Percentiles rank a stretch among this genome's conserved stretches.
phyloP scores from a whole-genome alignment of 2,113 vertebrate species.

The Pyxicephalus adspersus region DNA sequence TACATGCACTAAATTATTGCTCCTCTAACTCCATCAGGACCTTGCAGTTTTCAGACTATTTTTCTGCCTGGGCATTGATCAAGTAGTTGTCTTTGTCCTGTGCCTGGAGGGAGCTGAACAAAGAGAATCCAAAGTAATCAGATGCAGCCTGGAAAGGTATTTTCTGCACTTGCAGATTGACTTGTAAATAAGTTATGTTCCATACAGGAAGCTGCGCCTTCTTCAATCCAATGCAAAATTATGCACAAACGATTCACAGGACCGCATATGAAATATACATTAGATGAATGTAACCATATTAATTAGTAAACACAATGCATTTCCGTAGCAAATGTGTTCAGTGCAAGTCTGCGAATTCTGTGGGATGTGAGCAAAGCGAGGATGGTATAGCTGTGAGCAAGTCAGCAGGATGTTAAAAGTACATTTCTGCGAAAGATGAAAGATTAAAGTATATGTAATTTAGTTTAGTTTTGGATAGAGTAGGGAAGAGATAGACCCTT shows the following conservation, averaged over 20 bases:
- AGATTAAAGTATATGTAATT: too few species aligned
- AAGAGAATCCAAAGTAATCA: conserved; percentile 42
- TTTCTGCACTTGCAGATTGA: conserved; percentile 37
- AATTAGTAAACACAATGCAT: conserved; percentile 40
- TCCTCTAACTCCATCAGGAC: neutral
- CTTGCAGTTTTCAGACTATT: conserved; percentile 10
- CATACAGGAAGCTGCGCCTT: conserved; percentile 26
- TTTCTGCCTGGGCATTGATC: conserved; percentile 40
- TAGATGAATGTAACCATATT: conserved; percentile 21
- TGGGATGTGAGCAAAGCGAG: neutral
- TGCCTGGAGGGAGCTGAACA: conserved; percentile 30
- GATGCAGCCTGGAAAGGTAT: conserved; percentile 31
- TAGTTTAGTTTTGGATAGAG: too few species aligned
- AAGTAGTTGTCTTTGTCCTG: conserved; percentile 32
- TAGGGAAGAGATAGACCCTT: too few species aligned
- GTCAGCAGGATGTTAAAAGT: neutral
- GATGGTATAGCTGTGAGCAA: neutral
- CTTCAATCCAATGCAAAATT: conserved; percentile 42
- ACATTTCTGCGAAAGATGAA: too few species aligned
- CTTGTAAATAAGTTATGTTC: conserved; percentile 47
- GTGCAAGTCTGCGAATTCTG: neutral
- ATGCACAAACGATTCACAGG: conserved; percentile 37
- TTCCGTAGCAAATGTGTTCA: conserved; percentile 2
- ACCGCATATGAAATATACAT: conserved; percentile 34
- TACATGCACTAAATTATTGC: neutral